Evolutionary conservation across 92 coral and sea anemone species (phyloP), one percentile per base, ranked within the genome.

Genomic region (Muricea muricata): DNA sequence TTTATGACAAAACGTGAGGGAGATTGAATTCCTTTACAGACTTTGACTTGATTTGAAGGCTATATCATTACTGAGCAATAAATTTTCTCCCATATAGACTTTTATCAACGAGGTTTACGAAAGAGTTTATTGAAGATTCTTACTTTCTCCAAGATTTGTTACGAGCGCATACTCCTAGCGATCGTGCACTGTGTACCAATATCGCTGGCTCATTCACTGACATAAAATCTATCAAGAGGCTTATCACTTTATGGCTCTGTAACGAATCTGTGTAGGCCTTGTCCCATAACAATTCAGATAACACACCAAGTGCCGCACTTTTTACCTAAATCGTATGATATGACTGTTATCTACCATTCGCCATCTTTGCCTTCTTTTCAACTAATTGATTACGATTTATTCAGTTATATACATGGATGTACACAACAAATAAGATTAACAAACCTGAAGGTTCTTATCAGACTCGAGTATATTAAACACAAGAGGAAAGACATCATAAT

Each of bases 81-180:
- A n/a, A n/a, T n/a, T n/a, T n/a, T n/a, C n/a, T n/a, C n/a, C n/a
- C n/a, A n/a, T n/a, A n/a, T n/a, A n/a, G n/a, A n/a, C n/a, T n/a
- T n/a, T n/a, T n/a, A n/a, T n/a, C n/a, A n/a, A n/a, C n/a, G n/a
- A n/a, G n/a, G n/a, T n/a, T n/a, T n/a, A n/a, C n/a, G n/a, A n/a
- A n/a, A n/a, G n/a, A n/a, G n/a, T n/a, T n/a, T n/a, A n/a, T n/a
- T n/a, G n/a, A n/a, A n/a, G n/a, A n/a, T n/a, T n/a, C 93, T 54
- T 39, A 94, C 98, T 92, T 75, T 57, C 98, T 89, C 54, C 92
- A 87, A 1, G 78, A 42, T 0, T 20, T 75, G 31, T 93, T 94
- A 77, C 89, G 94, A 20, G 97, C 97, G 68, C 98, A 93, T 60
- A 93, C 82, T 14, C 92, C 93, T 10, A 95, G 82, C 23, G 92